phyloP scores from a whole-genome alignment of 2,888 invertebrate genomes.

The Ochlodes sylvanus region DNA sequence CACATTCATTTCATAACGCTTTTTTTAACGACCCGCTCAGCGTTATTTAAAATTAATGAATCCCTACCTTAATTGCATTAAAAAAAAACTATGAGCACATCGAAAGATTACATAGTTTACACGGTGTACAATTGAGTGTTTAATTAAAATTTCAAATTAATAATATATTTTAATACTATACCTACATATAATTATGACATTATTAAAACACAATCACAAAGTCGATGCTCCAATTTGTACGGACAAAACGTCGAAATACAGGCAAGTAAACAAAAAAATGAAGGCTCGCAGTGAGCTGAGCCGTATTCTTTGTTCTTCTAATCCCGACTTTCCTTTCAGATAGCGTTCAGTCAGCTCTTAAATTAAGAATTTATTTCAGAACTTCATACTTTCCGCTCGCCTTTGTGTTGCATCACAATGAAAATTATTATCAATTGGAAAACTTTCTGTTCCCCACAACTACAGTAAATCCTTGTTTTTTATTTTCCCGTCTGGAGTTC shows the following conservation, averaged over 20 bases:
- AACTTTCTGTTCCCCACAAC: constrained; percentile 73
- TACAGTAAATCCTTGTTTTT: constrained; percentile 73
- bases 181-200: neutral
- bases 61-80: no score
- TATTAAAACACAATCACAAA: neutral
- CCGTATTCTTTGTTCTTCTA: constrained; percentile 75
- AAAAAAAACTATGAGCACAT: neutral
- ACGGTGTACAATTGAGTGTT: no score
- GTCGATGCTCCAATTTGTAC: constrained; percentile 48
- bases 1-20: no score
- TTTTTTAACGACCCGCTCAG: no score
- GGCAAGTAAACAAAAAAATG: constrained; percentile 66
- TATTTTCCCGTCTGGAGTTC: constrained; percentile 52
- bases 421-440: constrained; percentile 82
- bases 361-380: constrained; percentile 82
- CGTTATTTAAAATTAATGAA: no score
- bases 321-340: constrained; percentile 78
- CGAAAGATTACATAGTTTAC: neutral
- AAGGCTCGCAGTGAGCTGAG: constrained; percentile 60
- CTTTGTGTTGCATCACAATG: constrained; percentile 81
- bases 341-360: constrained; percentile 79
- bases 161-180: neutral
- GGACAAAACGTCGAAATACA: constrained; percentile 66
- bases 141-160: neutral
- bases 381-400: constrained; percentile 77